Evolutionary conservation across 2,113 vertebrate species (phyloP).

Genomic region (Myotis brandtii): DNA sequence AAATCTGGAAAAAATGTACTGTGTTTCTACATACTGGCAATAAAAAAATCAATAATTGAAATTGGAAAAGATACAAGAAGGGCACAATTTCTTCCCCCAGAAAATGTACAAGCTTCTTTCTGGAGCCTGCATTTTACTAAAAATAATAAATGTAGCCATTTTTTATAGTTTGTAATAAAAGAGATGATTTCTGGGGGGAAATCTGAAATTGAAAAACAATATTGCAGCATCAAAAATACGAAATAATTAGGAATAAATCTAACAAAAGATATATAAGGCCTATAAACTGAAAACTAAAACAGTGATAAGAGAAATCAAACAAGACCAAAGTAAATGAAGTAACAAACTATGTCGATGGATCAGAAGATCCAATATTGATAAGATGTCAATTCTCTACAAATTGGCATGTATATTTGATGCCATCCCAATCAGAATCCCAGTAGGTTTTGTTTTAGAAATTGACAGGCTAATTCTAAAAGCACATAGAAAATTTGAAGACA

Average conservation of each 20-base stretch:
- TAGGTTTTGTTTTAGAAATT: background rate
- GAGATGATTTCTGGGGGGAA: background rate
- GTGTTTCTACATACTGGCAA: background rate
- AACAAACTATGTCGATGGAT: background rate
- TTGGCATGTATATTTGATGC: background rate
- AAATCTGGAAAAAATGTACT: background rate
- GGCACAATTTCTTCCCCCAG: background rate
- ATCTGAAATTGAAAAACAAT: background rate
- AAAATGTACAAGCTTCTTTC: background rate
- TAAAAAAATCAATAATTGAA: conserved; percentile 15
- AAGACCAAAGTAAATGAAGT: background rate
- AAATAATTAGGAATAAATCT: conserved; percentile 3
- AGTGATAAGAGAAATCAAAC: background rate
- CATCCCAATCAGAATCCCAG: background rate
- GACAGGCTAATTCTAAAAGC: background rate
- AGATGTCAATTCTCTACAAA: background rate
- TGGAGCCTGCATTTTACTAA: background rate
- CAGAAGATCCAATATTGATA: background rate
- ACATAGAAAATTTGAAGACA: background rate
- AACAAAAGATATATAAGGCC: background rate
- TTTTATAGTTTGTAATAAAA: background rate
- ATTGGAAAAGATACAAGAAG: background rate
- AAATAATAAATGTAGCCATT: background rate
- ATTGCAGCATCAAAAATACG: background rate
- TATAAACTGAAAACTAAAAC: background rate